Evolutionary conservation across 2,797 vertebrate species (phyloP).

Genomic region (Manis crassicaudata): DNA sequence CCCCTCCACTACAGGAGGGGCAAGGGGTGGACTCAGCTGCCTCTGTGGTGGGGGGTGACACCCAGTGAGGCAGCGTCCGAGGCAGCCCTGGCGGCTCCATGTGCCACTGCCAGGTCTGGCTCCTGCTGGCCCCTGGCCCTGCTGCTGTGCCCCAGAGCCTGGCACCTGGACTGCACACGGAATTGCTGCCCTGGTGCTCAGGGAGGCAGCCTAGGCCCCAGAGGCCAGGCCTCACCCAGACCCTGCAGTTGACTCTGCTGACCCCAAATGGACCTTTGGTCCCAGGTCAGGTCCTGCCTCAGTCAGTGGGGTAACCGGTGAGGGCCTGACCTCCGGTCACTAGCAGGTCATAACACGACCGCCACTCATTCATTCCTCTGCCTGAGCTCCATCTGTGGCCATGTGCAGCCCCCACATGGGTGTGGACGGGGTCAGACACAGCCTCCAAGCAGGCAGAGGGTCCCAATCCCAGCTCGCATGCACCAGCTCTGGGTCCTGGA

Average conservation of each 20-base stretch:
- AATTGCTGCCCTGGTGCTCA: accelerated
- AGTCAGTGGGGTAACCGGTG: accelerated
- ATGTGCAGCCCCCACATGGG: accelerated
- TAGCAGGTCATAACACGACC: background rate
- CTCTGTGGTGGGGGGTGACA: accelerated
- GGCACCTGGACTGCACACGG: background rate
- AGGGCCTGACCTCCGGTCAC: background rate
- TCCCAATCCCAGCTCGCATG: accelerated
- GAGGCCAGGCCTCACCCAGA: background rate
- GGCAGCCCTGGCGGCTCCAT: accelerated
- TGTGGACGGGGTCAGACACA: accelerated
- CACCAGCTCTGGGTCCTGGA: background rate
- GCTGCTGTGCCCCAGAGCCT: accelerated
- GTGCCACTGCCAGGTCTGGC: background rate
- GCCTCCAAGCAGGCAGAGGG: background rate
- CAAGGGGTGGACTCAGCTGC: accelerated
- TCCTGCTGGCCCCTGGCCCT: accelerated
- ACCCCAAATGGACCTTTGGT: background rate
- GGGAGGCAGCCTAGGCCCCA: background rate
- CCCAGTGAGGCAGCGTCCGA: accelerated
- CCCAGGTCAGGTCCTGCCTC: background rate
- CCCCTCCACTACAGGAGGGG: accelerated
- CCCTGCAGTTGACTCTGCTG: background rate
- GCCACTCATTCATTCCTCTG: background rate
- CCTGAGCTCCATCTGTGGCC: background rate